Evolutionary conservation across 2,888 invertebrate genomes (phyloP).

Genomic region (Drosophila basisetae): DNA sequence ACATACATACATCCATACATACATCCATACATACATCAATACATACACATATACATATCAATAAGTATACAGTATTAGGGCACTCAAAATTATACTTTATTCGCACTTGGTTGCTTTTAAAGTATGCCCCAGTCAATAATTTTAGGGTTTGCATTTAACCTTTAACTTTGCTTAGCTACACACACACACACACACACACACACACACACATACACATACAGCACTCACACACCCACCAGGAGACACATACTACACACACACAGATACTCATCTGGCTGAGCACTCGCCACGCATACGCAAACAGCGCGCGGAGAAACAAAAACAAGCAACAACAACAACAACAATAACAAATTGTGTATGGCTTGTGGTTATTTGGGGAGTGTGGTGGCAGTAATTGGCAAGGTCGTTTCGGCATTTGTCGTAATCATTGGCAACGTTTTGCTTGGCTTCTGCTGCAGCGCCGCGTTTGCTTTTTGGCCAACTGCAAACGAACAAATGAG

Average conservation of each 20-base stretch:
- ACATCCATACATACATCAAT: neutral
- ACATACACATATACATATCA: constrained; percentile 1
- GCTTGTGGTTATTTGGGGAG: constrained; percentile 17
- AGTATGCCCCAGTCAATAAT: constrained; percentile 33
- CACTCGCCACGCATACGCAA: constrained; percentile 63
- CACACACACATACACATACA: constrained; percentile 13
- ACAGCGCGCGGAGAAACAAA: constrained; percentile 42
- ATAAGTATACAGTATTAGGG: neutral
- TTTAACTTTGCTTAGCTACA: constrained; percentile 50
- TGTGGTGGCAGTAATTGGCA: constrained; percentile 79
- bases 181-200: constrained; percentile 12
- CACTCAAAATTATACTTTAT: neutral
- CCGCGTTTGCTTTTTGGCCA: constrained; percentile 66
- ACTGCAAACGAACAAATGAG: constrained; percentile 50
- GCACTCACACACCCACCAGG: constrained; percentile 10
- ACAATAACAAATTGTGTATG: constrained; percentile 22
- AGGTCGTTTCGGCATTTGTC: constrained; percentile 84
- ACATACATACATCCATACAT: neutral
- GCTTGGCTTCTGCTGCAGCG: constrained; percentile 56
- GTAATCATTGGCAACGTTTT: constrained; percentile 76
- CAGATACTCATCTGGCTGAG: constrained; percentile 48
- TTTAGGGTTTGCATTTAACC: constrained; percentile 62
- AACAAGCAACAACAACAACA: neutral
- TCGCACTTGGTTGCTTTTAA: constrained; percentile 42
- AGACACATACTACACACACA: constrained; percentile 5